Conservation (phyloP, 2,888 invertebrate genomes). For the Polymixis flavicincta region DNA sequence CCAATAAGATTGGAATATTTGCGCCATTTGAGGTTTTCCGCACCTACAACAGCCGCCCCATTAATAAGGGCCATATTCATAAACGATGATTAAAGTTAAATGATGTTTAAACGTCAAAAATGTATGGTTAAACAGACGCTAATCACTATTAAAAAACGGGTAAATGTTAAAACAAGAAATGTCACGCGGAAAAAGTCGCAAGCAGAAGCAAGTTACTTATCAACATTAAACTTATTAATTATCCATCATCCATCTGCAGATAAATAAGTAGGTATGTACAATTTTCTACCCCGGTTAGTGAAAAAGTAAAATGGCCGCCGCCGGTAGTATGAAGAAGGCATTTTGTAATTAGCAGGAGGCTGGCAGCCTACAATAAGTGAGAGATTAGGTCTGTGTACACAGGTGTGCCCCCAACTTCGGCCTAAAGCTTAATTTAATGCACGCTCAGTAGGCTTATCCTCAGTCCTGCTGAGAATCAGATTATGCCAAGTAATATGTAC, state of each 20-base stretch:
- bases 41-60: too few relatives aligned
- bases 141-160: too few relatives aligned
- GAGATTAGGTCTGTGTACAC: constrained; percentile 68
- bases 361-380: constrained; percentile 57
- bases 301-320: neutral
- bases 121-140: too few relatives aligned
- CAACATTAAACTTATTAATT: constrained; percentile 1
- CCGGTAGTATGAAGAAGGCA: constrained; percentile 14
- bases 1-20: too few relatives aligned
- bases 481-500: constrained; percentile 17
- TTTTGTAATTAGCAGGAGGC: constrained; percentile 52
- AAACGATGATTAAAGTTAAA: too few relatives aligned
- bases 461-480: constrained; percentile 22
- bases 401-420: constrained; percentile 69
- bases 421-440: constrained; percentile 70
- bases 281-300: neutral
- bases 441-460: constrained; percentile 29
- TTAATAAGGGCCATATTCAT: too few relatives aligned
- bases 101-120: too few relatives aligned
- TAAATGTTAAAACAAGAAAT: too few relatives aligned
- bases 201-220: neutral
- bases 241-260: neutral
- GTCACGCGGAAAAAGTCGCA: too few relatives aligned
- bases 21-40: too few relatives aligned
- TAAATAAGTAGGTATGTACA: neutral